These are phyloP conservation scores for Urophycis tenuis DNA, from an alignment of 2,797 vertebrate genomes.

Conservation along the genomic window DNA sequence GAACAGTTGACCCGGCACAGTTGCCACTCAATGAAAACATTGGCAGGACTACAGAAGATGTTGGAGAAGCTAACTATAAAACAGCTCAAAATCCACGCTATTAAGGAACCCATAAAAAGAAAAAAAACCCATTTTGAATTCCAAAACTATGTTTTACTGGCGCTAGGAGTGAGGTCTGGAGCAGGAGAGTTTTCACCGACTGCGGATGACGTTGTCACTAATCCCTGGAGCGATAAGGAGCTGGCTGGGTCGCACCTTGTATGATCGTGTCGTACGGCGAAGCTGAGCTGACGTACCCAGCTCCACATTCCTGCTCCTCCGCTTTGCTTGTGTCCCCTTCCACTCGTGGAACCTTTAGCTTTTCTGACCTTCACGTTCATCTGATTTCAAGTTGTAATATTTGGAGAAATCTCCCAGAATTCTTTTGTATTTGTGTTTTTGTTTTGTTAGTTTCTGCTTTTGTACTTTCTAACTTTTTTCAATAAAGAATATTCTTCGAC, in stretches of 20 bases:
- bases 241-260: slow-evolving; percentile 36
- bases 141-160: slow-evolving; percentile 25
- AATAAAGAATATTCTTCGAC: slow-evolving; percentile 55
- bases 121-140: slow-evolving; percentile 4
- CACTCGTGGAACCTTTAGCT: neutral
- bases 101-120: slow-evolving; percentile 32
- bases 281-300: neutral
- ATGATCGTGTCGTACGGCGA: slow-evolving; percentile 8
- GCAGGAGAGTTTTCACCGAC: slow-evolving; percentile 16
- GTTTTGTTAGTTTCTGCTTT: slow-evolving; percentile 17
- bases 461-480: slow-evolving; percentile 37
- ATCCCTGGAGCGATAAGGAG: slow-evolving; percentile 44
- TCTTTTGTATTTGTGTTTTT: neutral
- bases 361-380: slow-evolving; percentile 33
- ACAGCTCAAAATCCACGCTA: slow-evolving; percentile 27
- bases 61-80: slow-evolving; percentile 34
- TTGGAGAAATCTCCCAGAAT: slow-evolving; percentile 27
- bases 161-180: slow-evolving; percentile 24
- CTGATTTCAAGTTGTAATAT: slow-evolving; percentile 19
- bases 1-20: neutral
- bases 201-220: slow-evolving; percentile 31
- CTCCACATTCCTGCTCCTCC: neutral
- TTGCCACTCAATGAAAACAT: slow-evolving; percentile 33
- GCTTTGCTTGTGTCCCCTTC: slow-evolving; percentile 19
- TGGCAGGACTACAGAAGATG: slow-evolving; percentile 33